phyloP scores from a whole-genome alignment of 2,797 vertebrate species.

The Sebastes goodei region DNA sequence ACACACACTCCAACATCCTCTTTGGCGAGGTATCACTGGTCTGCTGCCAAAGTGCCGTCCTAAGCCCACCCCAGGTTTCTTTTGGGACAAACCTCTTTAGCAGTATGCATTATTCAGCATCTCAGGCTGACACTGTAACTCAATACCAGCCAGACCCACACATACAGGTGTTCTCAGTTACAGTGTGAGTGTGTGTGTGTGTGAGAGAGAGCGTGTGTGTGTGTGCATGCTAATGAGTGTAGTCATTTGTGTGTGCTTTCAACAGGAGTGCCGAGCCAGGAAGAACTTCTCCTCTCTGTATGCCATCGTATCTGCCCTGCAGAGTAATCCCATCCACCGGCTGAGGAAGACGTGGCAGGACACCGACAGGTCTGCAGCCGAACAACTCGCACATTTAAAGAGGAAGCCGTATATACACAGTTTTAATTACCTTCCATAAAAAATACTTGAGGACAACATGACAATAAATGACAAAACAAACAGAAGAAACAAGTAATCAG shows the following conservation, averaged over 20 bases:
- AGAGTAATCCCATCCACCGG: slow-evolving; percentile 91
- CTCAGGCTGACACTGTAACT: slow-evolving; percentile 33
- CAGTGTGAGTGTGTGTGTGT: neutral
- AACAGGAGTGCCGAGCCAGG: slow-evolving; percentile 88
- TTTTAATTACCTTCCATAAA: no score
- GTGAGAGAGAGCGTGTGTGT: neutral
- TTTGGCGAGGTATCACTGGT: slow-evolving; percentile 16
- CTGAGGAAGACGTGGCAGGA: slow-evolving; percentile 91
- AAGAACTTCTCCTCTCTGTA: slow-evolving; percentile 93
- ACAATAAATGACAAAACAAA: neutral
- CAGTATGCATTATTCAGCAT: slow-evolving; percentile 57
- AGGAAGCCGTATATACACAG: neutral
- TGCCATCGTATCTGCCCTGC: slow-evolving; percentile 89
- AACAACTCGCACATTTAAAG: neutral
- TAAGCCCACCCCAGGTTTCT: neutral
- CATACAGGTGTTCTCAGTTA: slow-evolving; percentile 43
- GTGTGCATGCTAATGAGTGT: slow-evolving; percentile 3
- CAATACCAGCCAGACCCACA: slow-evolving; percentile 24
- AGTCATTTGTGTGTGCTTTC: slow-evolving; percentile 19
- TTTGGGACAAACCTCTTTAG: slow-evolving; percentile 44
- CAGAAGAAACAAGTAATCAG: neutral
- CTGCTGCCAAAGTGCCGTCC: slow-evolving; percentile 25
- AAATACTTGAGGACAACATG: neutral
- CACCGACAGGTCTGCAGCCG: slow-evolving; percentile 83
- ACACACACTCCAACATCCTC: neutral